A percentile compares a stretch with the other conserved stretches of the same genome.
phyloP scores from a whole-genome alignment of 2,797 vertebrate genomes.

The Artibeus lituratus region DNA sequence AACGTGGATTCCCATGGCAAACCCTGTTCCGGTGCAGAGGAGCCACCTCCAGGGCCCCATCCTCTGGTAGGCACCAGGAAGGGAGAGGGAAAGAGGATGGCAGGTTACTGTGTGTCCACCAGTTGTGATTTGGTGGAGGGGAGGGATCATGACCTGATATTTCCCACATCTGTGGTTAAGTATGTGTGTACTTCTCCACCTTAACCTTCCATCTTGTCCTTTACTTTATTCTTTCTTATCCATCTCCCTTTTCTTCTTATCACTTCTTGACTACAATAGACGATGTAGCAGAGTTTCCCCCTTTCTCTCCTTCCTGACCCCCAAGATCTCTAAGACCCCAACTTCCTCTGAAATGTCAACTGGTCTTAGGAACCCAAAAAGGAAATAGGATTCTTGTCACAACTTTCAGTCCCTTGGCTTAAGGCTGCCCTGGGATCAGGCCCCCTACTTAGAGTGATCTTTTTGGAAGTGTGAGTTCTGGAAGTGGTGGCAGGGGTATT shows the following conservation, averaged over 20 bases:
- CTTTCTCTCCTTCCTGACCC: neutral
- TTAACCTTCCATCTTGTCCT: neutral
- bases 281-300: neutral
- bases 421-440: neutral
- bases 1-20: constrained; percentile 82
- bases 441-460: neutral
- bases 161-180: no score
- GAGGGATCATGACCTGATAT: neutral
- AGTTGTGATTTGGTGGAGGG: neutral
- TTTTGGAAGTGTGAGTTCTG: neutral
- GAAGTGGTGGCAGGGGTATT: neutral
- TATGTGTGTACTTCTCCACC: neutral
- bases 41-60: constrained; percentile 88
- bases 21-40: constrained; percentile 85
- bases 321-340: neutral
- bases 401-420: neutral
- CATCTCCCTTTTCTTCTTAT: neutral
- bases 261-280: neutral
- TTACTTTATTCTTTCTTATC: neutral
- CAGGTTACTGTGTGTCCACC: neutral
- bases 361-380: constrained; percentile 4
- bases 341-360: neutral
- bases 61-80: constrained; percentile 84
- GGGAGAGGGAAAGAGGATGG: neutral
- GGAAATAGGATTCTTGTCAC: neutral